Percentiles rank a stretch among this genome's conserved stretches.
Evolutionary conservation across 2,113 vertebrate genomes (phyloP).

Genomic region (Butorides virescens): DNA sequence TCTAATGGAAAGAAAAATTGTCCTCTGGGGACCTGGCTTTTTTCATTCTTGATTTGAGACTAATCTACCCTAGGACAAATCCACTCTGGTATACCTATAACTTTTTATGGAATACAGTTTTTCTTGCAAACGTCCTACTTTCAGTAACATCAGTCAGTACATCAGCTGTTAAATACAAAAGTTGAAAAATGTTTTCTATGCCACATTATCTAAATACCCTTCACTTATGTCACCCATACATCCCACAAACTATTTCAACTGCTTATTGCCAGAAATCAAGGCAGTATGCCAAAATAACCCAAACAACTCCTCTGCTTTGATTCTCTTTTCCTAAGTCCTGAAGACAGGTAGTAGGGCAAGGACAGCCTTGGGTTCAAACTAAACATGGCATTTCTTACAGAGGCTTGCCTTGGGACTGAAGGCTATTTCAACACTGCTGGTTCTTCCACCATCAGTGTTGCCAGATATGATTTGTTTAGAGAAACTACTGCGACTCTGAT

Average conservation of each 20-base stretch:
- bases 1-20: not conserved
- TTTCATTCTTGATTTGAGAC: not conserved
- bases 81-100: not conserved
- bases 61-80: not conserved
- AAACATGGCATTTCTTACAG: not conserved
- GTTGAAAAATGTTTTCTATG: not conserved
- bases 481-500: not conserved
- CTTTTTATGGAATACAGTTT: not conserved
- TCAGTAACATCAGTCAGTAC: not conserved
- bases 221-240: not conserved
- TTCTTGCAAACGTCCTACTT: not conserved
- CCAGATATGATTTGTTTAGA: constrained; percentile 47
- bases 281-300: rapidly evolving
- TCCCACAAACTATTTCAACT: not conserved
- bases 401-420: constrained; percentile 59
- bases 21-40: not conserved
- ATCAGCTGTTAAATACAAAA: not conserved
- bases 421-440: not conserved
- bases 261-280: not conserved
- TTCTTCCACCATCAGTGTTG: not conserved
- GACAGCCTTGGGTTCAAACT: not conserved
- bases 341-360: not conserved
- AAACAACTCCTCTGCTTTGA: not conserved
- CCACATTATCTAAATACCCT: not conserved
- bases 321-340: not conserved